Conservation (phyloP, 2,797 vertebrate species). For the Cirrhinus mrigala region DNA sequence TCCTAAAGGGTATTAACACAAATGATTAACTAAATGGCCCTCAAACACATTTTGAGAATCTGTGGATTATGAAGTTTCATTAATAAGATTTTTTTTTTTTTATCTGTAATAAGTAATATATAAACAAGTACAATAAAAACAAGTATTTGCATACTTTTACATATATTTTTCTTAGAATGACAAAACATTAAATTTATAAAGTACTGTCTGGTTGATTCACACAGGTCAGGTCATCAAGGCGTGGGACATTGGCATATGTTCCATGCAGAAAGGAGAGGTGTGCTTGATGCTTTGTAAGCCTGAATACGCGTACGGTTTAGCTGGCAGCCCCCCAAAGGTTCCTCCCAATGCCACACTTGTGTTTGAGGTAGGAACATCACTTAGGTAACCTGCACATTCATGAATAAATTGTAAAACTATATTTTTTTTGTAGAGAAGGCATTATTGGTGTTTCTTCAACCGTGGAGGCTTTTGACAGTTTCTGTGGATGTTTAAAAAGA, state of each 20-base stretch:
- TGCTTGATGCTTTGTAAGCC: slow-evolving; percentile 90
- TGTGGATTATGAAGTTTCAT: background rate
- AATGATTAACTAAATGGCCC: background rate
- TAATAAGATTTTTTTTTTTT: background rate
- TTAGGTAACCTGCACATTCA: background rate
- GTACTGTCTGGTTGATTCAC: slow-evolving; percentile 55
- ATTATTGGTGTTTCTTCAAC: background rate
- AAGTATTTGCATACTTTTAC: background rate
- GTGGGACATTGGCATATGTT: slow-evolving; percentile 91
- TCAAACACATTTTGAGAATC: background rate
- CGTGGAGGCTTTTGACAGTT: background rate
- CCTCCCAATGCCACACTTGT: slow-evolving; percentile 89
- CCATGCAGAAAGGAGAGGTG: slow-evolving; percentile 93
- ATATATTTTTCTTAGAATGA: background rate
- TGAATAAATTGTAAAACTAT: slow-evolving; percentile 26
- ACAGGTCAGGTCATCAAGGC: slow-evolving; percentile 95
- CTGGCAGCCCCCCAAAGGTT: slow-evolving; percentile 91
- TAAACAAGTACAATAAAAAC: too few relatives aligned
- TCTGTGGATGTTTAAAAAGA: background rate
- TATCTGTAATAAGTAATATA: background rate
- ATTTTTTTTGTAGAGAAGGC: background rate
- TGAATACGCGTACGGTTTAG: slow-evolving; percentile 88
- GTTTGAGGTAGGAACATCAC: slow-evolving; percentile 85
- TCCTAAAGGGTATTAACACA: background rate
- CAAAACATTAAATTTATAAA: background rate